Base-by-base conservation (phyloP, 1,140 invertebrate species). In the Agrilus planipennis region DNA sequence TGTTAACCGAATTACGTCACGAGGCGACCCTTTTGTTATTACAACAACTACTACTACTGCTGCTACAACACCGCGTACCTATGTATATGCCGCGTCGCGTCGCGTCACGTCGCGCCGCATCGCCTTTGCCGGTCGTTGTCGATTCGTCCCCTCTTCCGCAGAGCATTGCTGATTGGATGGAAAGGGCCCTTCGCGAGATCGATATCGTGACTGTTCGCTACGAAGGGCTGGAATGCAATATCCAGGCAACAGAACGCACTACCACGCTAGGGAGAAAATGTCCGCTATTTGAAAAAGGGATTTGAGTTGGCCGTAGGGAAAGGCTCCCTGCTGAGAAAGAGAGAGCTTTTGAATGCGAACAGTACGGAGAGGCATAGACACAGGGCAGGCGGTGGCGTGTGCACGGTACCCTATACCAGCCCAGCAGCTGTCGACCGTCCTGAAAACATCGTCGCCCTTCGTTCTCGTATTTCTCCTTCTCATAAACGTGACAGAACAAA, bases 251-350 rank as follows among this genome's bases (percentile, higher is more conserved):
- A n/a, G n/a, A n/a, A n/a, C n/a, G n/a, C n/a, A n/a, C n/a, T n/a
- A n/a, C n/a, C n/a, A n/a, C 28, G 36, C 36, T 35, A 39, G 40
- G 47, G 43, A 41, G 42, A 45, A 45, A 49, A 49, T 45, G 47
- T 45, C 47, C 39, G 47, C 39, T 49, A 49, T 49, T 49, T 45
- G 47, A 49, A 48, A 48, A 45, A 47, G 47, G 47, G 47, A 45
- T 49, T 45, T 49, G 29, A 40, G 43, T 30, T 35, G 31, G 41
- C 45, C 37, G 45, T 42, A 43, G 45, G 45, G 45, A 39, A 39
- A 42, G n/a, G 45, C 40, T 42, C 44, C 44, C 44, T 34, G 34
- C 16, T 20, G 42, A 38, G 39, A 28, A 38, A 41, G 38, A n/a
- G n/a, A n/a, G n/a, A n/a, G n/a, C n/a, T n/a, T n/a, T n/a, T n/a